Conservation (phyloP, 2,797 vertebrate species). For the Micrastur ruficollis region DNA sequence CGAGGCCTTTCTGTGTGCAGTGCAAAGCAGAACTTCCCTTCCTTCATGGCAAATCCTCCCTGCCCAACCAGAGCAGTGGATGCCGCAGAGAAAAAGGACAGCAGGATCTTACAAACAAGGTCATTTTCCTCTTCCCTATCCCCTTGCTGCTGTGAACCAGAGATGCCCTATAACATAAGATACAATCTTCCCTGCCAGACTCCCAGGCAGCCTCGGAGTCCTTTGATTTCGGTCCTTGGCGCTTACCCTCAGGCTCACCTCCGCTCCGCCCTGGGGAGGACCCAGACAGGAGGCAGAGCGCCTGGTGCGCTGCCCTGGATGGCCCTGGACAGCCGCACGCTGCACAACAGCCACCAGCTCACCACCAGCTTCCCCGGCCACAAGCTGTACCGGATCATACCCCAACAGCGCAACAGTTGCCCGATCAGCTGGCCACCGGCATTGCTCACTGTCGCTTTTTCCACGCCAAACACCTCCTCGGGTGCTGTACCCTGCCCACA, state of each 20-base stretch:
- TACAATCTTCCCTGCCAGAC: neutral
- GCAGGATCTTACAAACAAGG: neutral
- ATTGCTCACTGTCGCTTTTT: rapidly evolving
- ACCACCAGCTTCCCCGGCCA: neutral
- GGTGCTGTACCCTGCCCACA: neutral
- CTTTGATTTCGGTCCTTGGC: neutral
- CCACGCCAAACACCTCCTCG: neutral
- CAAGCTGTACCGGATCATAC: rapidly evolving
- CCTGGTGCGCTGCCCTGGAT: rapidly evolving
- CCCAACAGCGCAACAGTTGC: neutral
- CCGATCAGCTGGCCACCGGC: neutral
- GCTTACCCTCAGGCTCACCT: neutral
- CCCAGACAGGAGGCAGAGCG: rapidly evolving
- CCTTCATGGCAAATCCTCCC: neutral
- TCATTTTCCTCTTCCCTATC: neutral
- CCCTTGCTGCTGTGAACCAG: neutral
- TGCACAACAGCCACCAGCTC: neutral
- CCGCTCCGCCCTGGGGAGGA: neutral
- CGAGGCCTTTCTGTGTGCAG: neutral
- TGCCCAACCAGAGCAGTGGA: rapidly evolving
- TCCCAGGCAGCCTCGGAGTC: neutral
- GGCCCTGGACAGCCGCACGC: neutral
- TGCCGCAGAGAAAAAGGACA: neutral
- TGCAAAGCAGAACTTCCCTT: neutral
- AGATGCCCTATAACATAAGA: rapidly evolving